Conservation (phyloP, 2,888 invertebrate genomes). For the Ceraclea dissimilis region DNA sequence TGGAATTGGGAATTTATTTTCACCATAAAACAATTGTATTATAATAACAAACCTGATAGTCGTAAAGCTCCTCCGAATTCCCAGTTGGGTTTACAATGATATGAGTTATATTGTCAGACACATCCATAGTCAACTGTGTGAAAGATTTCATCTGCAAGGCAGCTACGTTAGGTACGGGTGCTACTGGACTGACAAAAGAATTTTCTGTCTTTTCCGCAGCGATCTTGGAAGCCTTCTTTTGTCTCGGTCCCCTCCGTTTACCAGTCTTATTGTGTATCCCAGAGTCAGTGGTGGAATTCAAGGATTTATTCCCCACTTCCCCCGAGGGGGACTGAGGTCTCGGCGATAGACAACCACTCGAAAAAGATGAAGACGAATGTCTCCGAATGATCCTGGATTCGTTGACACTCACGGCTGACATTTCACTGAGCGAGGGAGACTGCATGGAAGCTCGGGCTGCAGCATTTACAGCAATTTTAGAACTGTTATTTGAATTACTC, state of each 20-base stretch:
- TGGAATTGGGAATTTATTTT: background rate
- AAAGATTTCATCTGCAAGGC: background rate
- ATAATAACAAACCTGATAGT: conserved; percentile 43
- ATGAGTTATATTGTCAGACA: conserved; percentile 18
- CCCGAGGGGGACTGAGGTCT: conserved; percentile 21
- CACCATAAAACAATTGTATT: background rate
- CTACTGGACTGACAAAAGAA: background rate
- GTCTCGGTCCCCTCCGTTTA: conserved; percentile 9
- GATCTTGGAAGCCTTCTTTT: conserved; percentile 6
- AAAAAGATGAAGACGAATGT: conserved; percentile 78
- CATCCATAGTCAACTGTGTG: conserved; percentile 18
- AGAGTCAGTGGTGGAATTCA: conserved; percentile 7
- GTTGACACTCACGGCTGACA: conserved; percentile 56
- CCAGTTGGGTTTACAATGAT: conserved; percentile 17
- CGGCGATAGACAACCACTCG: conserved; percentile 61
- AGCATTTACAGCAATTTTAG: conserved; percentile 27
- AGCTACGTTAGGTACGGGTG: background rate
- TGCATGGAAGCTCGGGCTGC: conserved; percentile 29
- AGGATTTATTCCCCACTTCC: background rate
- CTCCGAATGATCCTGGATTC: conserved; percentile 74
- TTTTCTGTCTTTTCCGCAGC: background rate
- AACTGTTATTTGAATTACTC: conserved; percentile 32
- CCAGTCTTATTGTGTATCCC: conserved; percentile 14
- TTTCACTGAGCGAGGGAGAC: conserved; percentile 54
- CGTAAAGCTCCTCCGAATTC: conserved; percentile 17